Conservation (phyloP, 2,113 vertebrate genomes). For the Struthio camelus region DNA sequence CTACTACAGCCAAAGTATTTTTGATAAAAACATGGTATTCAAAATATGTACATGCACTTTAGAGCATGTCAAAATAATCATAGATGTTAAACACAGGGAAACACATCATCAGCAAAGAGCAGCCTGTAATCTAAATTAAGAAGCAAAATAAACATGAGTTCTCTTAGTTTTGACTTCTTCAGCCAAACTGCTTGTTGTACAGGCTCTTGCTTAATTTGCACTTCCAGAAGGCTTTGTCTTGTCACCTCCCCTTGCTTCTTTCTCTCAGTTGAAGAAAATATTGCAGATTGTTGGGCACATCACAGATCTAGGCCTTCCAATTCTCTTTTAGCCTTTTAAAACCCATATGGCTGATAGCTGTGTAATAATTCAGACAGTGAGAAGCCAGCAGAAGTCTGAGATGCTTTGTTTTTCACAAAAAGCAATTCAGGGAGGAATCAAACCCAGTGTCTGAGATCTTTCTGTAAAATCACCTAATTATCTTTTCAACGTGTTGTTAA, state of each 20-base stretch:
- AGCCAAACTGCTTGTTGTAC: not conserved
- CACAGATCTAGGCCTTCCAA: not conserved
- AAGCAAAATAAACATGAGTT: not conserved
- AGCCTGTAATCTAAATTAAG: not conserved
- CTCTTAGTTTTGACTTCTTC: not conserved
- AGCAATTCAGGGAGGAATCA: not conserved
- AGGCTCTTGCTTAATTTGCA: not conserved
- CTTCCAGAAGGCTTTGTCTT: not conserved
- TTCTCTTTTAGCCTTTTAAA: not conserved
- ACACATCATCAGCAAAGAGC: not conserved
- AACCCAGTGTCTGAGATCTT: not conserved
- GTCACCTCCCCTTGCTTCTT: not conserved
- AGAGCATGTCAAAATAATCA: not conserved
- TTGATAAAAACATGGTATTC: rapidly evolving
- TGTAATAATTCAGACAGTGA: not conserved
- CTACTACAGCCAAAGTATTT: not conserved
- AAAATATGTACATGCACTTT: not conserved
- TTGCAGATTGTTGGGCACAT: not conserved
- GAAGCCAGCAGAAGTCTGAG: not conserved
- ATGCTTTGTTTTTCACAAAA: not conserved
- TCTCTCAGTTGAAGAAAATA: not conserved
- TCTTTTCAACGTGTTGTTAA: not conserved
- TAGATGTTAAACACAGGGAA: not conserved
- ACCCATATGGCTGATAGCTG: not conserved
- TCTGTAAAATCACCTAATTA: not conserved